Percentiles rank a stretch among this genome's conserved stretches.
These are phyloP conservation scores for Gymnocypris eckloni DNA, from an alignment of 2,797 vertebrate species.

Conservation along the genomic window DNA sequence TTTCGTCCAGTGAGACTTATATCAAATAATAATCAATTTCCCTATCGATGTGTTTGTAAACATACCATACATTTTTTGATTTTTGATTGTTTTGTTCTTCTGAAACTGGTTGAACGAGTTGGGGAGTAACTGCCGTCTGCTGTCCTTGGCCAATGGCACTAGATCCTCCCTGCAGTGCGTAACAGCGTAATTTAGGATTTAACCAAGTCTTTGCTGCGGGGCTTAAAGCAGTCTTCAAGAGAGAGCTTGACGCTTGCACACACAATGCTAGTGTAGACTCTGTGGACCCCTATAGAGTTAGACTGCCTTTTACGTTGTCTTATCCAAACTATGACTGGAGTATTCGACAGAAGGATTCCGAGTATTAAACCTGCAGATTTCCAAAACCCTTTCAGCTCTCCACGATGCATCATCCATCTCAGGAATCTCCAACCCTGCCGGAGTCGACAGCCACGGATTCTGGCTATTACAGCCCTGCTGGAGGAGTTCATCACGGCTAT, in stretches of 20 bases:
- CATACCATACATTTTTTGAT: slow-evolving; percentile 58
- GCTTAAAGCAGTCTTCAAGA: slow-evolving; percentile 91
- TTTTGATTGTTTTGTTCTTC: slow-evolving; percentile 79
- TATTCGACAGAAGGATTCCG: slow-evolving; percentile 95
- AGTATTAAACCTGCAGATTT: slow-evolving; percentile 92
- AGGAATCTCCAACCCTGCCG: slow-evolving; percentile 98
- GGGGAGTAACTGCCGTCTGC: slow-evolving; percentile 88
- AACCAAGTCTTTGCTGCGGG: slow-evolving; percentile 96
- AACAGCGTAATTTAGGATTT: slow-evolving; percentile 99
- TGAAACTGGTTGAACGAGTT: slow-evolving; percentile 90
- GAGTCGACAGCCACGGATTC: slow-evolving; percentile 97
- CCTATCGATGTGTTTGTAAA: slow-evolving; percentile 69
- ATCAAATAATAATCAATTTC: slow-evolving; percentile 33
- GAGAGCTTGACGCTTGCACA: slow-evolving; percentile 77
- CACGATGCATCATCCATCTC: slow-evolving; percentile 96
- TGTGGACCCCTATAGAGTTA: slow-evolving; percentile 67
- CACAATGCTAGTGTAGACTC: slow-evolving; percentile 87
- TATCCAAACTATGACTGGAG: slow-evolving; percentile 91
- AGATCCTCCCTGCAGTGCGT: slow-evolving; percentile 99
- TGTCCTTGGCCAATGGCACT: slow-evolving; percentile 96
- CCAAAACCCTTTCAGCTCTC: slow-evolving; percentile 92
- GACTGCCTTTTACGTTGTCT: slow-evolving; percentile 61
- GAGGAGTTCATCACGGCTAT: slow-evolving; percentile 88
- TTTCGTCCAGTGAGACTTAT: background rate
- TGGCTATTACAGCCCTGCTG: slow-evolving; percentile 92